Conservation (phyloP, 2,113 vertebrate genomes). For the Petrocephalus zakoni region DNA sequence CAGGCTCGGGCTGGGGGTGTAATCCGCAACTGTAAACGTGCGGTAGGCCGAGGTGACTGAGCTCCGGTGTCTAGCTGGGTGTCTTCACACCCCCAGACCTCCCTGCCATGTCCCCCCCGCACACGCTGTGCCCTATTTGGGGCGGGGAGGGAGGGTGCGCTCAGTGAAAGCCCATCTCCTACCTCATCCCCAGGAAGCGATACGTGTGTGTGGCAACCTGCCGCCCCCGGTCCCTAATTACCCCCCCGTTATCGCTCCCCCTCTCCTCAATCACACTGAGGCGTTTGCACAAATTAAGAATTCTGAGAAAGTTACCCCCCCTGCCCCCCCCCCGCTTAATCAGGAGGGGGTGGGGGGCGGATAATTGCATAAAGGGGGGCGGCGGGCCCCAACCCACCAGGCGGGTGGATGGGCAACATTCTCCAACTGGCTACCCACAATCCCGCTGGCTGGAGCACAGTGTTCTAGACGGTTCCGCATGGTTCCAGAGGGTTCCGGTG, state of each 20-base stretch:
- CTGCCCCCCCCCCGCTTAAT: constrained; percentile 35
- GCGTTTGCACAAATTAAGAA: constrained; percentile 54
- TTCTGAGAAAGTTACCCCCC: constrained; percentile 42
- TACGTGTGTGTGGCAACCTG: not conserved
- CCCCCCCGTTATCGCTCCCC: not conserved
- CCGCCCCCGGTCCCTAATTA: constrained; percentile 4
- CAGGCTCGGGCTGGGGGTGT: constrained; percentile 23
- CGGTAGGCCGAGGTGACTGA: constrained; percentile 1
- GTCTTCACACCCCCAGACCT: not conserved
- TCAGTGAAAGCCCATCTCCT: not conserved
- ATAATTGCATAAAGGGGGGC: constrained; percentile 50
- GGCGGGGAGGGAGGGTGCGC: not conserved
- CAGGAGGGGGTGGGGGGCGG: constrained; percentile 43
- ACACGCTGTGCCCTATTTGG: constrained; percentile 1
- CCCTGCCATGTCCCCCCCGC: not conserved
- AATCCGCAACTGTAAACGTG: constrained; percentile 27
- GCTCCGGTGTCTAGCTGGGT: not conserved
- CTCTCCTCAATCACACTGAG: constrained; percentile 45
- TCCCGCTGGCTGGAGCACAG: not conserved
- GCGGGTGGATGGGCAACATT: constrained; percentile 33
- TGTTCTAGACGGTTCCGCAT: not conserved
- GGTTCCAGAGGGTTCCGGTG: not conserved
- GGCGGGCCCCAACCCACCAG: constrained; percentile 36
- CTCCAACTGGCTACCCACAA: not conserved
- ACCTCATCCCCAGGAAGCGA: not conserved